Evolutionary conservation across 1,140 invertebrate species (phyloP).

Genomic region (Tenebrio molitor): DNA sequence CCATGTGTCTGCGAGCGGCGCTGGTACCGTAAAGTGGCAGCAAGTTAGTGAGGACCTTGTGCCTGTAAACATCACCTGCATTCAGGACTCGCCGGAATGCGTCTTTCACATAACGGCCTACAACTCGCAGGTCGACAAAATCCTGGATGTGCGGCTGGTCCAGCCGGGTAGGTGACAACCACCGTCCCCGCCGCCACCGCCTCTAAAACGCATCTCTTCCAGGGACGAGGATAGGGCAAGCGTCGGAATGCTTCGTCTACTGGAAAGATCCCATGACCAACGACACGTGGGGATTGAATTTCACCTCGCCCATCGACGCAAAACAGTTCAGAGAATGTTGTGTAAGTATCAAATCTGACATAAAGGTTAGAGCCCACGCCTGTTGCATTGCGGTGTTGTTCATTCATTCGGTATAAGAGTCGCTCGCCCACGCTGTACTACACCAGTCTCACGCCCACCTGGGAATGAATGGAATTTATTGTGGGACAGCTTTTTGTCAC

Average conservation of each 20-base stretch:
- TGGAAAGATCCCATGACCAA: slow-evolving; percentile 98
- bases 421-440: slow-evolving; percentile 3
- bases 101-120: slow-evolving; percentile 98
- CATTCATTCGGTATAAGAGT: slow-evolving; percentile 9
- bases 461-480: slow-evolving; percentile 22
- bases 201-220: slow-evolving; percentile 57
- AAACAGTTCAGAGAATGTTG: slow-evolving; percentile 98
- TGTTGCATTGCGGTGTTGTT: slow-evolving; percentile 20
- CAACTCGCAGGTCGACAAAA: slow-evolving; percentile 98
- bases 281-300: slow-evolving; percentile 98
- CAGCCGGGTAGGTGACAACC: slow-evolving; percentile 85
- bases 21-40: slow-evolving; percentile 95
- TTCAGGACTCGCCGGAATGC: slow-evolving; percentile 95
- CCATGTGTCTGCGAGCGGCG: slow-evolving; percentile 91
- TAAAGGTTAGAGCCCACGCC: slow-evolving; percentile 11
- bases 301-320: slow-evolving; percentile 96
- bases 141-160: slow-evolving; percentile 94
- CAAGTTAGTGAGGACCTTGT: slow-evolving; percentile 98
- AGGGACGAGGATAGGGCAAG: slow-evolving; percentile 97
- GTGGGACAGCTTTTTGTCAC: neutral
- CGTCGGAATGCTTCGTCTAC: slow-evolving; percentile 98
- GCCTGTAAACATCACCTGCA: slow-evolving; percentile 96
- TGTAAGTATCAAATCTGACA: slow-evolving; percentile 78
- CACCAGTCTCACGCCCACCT: neutral
- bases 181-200: no score